Base-by-base conservation (phyloP, 2,888 invertebrate genomes). In the Camponotus fellah region DNA sequence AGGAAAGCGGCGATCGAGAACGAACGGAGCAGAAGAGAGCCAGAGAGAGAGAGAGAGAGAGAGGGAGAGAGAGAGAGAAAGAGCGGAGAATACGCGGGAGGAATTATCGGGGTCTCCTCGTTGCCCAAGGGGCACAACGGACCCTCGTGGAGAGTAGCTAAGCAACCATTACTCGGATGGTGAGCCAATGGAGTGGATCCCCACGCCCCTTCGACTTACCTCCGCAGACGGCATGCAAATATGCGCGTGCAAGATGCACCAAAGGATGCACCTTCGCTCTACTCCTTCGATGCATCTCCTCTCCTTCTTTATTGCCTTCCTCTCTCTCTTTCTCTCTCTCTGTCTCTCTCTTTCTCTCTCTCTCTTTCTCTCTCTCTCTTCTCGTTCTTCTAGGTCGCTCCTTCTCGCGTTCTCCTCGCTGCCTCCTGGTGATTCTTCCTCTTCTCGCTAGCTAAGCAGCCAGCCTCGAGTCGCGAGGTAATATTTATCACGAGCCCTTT, bases 171-270 rank as follows among this genome's bases (percentile, higher is more conserved):
- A 95, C 94, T 94, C 92, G 93, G 91, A 92, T 93, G 93, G 92
- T 91, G 94, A 94, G 92, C 94, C 94, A 94, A 95, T 95, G 94
- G 94, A 94, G 94, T 93, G 92, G 92, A 95, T 94, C 94, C 94
- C 93, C 94, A 95, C 94, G 94, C 94, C 94, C 94, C 94, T 94
- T 92, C 88, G 90, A 92, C 90, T 92, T 91, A 89, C 92, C 49
- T 91, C 88, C 87, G 85, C 87, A 92, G 92, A 93, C 93, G 91
- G 93, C 93, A 94, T 94, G 94, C 94, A 94, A 94, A 94, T 94
- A 93, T 92, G 80, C 89, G 88, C 87, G 90, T 87, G 88, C 88
- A 87, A 85, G 85, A 86, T 86, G 85, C 88, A 86, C 85, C 87
- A 83, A 83, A 85, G 86, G 81, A 86, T 84, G 79, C 81, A 49